These are phyloP conservation scores for Leptinotarsa lineolata DNA, from an alignment of 1,140 invertebrate species.

Conservation along the genomic window DNA sequence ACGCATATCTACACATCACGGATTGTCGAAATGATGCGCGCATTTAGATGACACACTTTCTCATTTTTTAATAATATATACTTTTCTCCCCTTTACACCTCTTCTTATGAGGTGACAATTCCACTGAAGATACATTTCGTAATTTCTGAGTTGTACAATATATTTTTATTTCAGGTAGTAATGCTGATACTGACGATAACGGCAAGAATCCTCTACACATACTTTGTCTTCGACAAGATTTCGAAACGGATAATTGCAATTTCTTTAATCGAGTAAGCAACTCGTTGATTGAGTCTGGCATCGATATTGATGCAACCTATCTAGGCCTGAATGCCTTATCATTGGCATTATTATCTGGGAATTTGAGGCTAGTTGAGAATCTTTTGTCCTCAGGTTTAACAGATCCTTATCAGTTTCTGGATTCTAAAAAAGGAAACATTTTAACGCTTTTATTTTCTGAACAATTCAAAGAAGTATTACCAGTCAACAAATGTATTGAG, in stretches of 20 bases:
- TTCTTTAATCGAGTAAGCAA: slow-evolving; percentile 32
- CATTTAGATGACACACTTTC: too few species aligned
- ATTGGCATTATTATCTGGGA: slow-evolving; percentile 47
- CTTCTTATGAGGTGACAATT: too few species aligned
- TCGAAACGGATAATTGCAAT: slow-evolving; percentile 31
- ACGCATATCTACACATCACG: too few species aligned
- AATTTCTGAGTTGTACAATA: too few species aligned
- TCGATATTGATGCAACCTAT: slow-evolving; percentile 38
- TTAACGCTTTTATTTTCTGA: slow-evolving; percentile 46
- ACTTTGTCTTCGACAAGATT: slow-evolving; percentile 47
- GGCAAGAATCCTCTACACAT: slow-evolving; percentile 51
- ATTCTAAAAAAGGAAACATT: slow-evolving; percentile 44
- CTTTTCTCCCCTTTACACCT: too few species aligned
- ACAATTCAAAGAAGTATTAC: slow-evolving; percentile 39
- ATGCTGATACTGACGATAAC: slow-evolving; percentile 29
- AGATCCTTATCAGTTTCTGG: slow-evolving; percentile 43
- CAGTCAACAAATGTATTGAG: slow-evolving; percentile 33
- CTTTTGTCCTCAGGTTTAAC: slow-evolving; percentile 36
- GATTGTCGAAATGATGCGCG: too few species aligned
- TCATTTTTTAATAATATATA: too few species aligned
- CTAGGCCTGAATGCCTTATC: slow-evolving; percentile 48
- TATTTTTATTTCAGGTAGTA: slow-evolving; percentile 33
- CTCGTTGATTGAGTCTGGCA: slow-evolving; percentile 36
- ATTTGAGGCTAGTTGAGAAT: slow-evolving; percentile 39
- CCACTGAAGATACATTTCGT: too few species aligned